Conservation (phyloP, 2,113 vertebrate species). For the Pseudonaja textilis region DNA sequence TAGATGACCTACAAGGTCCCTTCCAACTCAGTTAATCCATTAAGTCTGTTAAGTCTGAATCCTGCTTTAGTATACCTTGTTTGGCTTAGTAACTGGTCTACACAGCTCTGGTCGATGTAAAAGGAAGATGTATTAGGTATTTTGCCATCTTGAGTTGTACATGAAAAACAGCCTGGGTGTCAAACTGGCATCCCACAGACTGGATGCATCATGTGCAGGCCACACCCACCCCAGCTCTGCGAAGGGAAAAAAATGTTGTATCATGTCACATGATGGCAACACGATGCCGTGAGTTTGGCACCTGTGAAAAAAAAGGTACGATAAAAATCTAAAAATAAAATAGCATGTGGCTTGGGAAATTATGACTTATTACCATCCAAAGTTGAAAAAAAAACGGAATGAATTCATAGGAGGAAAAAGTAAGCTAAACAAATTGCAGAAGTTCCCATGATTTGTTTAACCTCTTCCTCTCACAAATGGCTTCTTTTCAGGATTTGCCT, state of each 20-base stretch:
- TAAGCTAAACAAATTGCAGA: not conserved
- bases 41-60: not conserved
- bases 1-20: too few species aligned
- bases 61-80: too few species aligned
- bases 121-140: not conserved
- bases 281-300: too few species aligned
- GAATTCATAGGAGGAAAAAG: not conserved
- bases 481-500: not conserved
- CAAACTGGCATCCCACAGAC: too few species aligned
- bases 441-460: not conserved
- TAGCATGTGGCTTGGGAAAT: not conserved
- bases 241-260: too few species aligned
- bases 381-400: not conserved
- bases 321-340: not conserved
- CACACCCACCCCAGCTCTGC: too few species aligned
- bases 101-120: too few species aligned
- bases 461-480: not conserved
- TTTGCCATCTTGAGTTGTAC: not conserved
- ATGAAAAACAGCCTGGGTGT: not conserved
- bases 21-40: too few species aligned
- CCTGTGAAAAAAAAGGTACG: too few species aligned
- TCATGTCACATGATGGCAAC: too few species aligned
- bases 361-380: not conserved
- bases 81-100: too few species aligned
- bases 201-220: too few species aligned